Evolutionary conservation across 1,140 invertebrate species (phyloP).

Genomic region (Tribolium madens): DNA sequence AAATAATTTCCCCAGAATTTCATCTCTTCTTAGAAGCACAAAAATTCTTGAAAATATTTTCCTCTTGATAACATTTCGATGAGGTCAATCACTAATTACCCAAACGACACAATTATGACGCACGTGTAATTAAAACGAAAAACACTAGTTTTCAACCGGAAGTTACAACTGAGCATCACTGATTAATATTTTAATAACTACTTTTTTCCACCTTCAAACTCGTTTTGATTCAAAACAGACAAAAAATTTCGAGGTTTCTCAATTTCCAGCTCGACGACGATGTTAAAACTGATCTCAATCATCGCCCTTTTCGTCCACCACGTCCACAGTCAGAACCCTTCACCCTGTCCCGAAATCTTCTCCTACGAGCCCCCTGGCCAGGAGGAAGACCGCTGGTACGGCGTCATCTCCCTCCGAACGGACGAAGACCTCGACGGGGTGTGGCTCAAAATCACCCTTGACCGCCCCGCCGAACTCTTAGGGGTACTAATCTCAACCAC

Average conservation of each 20-base stretch:
- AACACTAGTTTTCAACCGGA: neutral
- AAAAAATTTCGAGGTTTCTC: neutral
- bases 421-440: slow-evolving; percentile 57
- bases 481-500: slow-evolving; percentile 51
- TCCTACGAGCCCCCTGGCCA: slow-evolving; percentile 62
- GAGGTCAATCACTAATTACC: slow-evolving; percentile 12
- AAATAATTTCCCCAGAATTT: neutral
- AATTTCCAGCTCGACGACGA: neutral
- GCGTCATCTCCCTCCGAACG: slow-evolving; percentile 57
- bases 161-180: neutral
- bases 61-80: slow-evolving; percentile 1
- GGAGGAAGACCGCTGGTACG: slow-evolving; percentile 62
- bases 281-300: neutral
- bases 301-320: neutral
- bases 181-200: neutral
- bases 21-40: neutral
- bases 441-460: slow-evolving; percentile 57
- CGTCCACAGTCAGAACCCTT: slow-evolving; percentile 40
- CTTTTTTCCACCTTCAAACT: too few relatives aligned
- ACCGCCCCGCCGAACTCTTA: slow-evolving; percentile 55
- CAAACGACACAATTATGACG: neutral
- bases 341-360: slow-evolving; percentile 67
- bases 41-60: slow-evolving; percentile 1
- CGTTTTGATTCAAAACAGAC: neutral
- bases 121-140: neutral